Percentiles rank a stretch among this genome's conserved stretches.
These are phyloP conservation scores for Pelobates fuscus DNA, from an alignment of 2,113 vertebrate genomes.

Conservation along the genomic window DNA sequence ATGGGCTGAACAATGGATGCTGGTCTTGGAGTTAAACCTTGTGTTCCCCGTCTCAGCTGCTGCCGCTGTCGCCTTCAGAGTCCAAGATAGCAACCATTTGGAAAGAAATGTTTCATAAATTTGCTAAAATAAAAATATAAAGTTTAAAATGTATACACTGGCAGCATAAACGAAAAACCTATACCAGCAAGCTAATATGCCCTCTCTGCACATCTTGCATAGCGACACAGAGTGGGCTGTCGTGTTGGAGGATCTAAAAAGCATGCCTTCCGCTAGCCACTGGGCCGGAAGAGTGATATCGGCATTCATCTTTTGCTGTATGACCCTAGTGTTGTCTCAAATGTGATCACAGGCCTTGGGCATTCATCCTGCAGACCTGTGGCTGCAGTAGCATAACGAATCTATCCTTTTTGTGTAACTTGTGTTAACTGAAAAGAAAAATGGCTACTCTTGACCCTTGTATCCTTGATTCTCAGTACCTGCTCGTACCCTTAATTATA, in stretches of 20 bases:
- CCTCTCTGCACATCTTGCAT: constrained; percentile 15
- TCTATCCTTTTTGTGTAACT: constrained; percentile 11
- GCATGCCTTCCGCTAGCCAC: constrained; percentile 5
- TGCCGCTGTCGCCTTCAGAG: constrained; percentile 56
- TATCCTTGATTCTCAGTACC: not conserved
- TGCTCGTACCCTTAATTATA: not conserved
- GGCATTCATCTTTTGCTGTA: not conserved
- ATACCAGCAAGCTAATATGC: not conserved
- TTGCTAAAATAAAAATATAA: not conserved
- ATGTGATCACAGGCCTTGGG: constrained; percentile 7
- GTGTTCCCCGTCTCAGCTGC: constrained; percentile 57
- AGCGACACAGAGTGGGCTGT: not conserved
- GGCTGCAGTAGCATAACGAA: not conserved
- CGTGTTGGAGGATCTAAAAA: not conserved
- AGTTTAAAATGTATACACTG: constrained; percentile 1
- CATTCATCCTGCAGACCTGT: constrained; percentile 4
- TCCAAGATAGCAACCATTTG: constrained; percentile 50
- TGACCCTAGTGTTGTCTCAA: not conserved
- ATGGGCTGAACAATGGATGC: constrained; percentile 81
- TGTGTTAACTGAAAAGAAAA: not conserved
- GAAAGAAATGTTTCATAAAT: constrained; percentile 14
- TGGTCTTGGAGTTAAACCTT: constrained; percentile 57
- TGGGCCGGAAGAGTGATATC: constrained; percentile 16
- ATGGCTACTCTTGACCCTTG: not conserved
- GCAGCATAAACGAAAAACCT: constrained; percentile 47